Base-by-base conservation (phyloP, 2,797 vertebrate species). In the Poeciliopsis presidionis region DNA sequence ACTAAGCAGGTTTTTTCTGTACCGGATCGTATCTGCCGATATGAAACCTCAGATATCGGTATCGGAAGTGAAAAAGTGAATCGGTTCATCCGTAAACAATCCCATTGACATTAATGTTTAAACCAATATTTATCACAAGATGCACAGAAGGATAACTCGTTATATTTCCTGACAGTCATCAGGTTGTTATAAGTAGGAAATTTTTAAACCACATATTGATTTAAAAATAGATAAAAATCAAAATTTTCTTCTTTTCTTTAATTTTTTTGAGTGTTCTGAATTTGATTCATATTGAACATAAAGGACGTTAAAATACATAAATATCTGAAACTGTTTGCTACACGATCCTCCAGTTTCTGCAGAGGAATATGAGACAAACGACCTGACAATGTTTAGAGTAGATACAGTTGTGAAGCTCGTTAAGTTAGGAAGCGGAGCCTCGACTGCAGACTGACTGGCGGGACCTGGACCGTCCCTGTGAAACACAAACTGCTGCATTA, bases 401-500 rank as follows among this genome's bases (percentile, higher is more conserved):
- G 65, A 80, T 33, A 41, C 28, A 71, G 33, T 28, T 77, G 77
- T 76, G 70, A 47, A 18, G 36, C 80, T 88, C 79, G 70, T 81
- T 88, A 78, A 82, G 81, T 73, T 82, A 33, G 72, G 59, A 74
- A 77, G 71, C 74, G n/a, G n/a, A 74, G 67, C 61, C 14, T 16
- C 75, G 78, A 79, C 28, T 43, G 76, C 72, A 89, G 91, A 86
- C 82, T 1, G 67, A 73, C 65, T 86, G 90, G 90, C 81, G 84
- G 89, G 84, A 90, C 84, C 89, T 53, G 78, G 83, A 83, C 76
- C 84, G 82, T 84, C 88, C 82, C 84, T 57, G 81, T 94, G 92
- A 93, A 93, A 92, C 85, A 87, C 88, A 93, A 89, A 93, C 93
- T 89, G 88, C 86, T 73, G 78, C 87, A 79, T 67, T 77, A 86